Percentiles rank a stretch among this genome's conserved stretches.
These are phyloP conservation scores for Morus bassanus DNA, from an alignment of 2,797 vertebrate genomes.

Conservation along the genomic window DNA sequence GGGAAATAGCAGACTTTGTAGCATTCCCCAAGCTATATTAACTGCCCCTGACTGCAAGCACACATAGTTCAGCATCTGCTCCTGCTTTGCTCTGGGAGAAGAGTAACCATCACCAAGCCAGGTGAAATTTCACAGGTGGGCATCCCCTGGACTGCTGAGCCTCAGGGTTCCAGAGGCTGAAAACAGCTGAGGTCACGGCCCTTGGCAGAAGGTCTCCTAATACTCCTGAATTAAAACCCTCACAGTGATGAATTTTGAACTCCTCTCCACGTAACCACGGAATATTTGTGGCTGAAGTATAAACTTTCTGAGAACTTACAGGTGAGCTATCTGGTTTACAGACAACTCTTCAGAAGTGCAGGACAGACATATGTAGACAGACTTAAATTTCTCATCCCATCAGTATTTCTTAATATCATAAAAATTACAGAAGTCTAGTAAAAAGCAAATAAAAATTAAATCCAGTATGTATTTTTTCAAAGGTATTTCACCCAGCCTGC, in stretches of 20 bases:
- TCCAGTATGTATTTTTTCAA: not conserved
- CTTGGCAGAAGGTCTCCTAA: not conserved
- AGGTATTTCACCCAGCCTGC: not conserved
- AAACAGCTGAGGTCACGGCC: not conserved
- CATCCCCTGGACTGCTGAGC: not conserved
- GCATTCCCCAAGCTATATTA: not conserved
- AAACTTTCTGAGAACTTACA: not conserved
- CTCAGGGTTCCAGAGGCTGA: not conserved
- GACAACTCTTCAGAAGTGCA: not conserved
- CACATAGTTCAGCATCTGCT: not conserved
- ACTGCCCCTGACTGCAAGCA: not conserved
- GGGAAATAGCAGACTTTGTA: not conserved
- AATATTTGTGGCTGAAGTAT: not conserved
- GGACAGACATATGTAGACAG: not conserved
- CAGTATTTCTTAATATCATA: not conserved
- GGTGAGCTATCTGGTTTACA: not conserved
- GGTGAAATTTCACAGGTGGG: not conserved
- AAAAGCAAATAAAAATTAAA: not conserved
- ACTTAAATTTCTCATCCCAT: not conserved
- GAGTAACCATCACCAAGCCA: not conserved
- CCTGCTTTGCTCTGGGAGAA: not conserved
- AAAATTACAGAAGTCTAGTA: not conserved
- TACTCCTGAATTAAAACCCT: not conserved
- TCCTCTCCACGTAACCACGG: not conserved
- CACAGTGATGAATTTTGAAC: not conserved